A percentile compares a stretch with the other conserved stretches of the same genome.
Evolutionary conservation across 2,797 vertebrate genomes (phyloP).

Genomic region (Xiphophorus birchmanni): DNA sequence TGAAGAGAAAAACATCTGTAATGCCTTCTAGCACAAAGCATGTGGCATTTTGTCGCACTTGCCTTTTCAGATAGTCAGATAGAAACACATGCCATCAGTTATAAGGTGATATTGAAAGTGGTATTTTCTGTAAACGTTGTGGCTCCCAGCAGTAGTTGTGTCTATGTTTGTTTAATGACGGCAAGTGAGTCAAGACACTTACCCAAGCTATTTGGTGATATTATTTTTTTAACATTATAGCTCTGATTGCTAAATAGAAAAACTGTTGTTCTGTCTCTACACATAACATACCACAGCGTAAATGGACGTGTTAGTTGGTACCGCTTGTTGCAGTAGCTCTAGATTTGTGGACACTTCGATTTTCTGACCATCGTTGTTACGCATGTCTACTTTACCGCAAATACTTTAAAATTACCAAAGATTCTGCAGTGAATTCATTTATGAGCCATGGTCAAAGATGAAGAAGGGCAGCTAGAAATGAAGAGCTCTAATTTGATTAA

Average conservation of each 20-base stretch:
- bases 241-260: not conserved
- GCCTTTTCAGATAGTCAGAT: not conserved
- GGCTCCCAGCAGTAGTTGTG: not conserved
- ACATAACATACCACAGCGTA: not conserved
- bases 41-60: constrained; percentile 1
- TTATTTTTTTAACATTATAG: not conserved
- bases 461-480: not conserved
- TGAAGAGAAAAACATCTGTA: not conserved
- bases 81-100: not conserved
- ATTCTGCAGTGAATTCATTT: not conserved
- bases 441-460: not conserved
- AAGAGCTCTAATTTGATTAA: not conserved
- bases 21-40: not conserved
- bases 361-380: not conserved
- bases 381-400: not conserved
- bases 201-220: not conserved
- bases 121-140: not conserved
- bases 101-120: not conserved
- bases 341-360: not conserved
- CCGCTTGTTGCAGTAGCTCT: not conserved
- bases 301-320: not conserved
- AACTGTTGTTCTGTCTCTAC: not conserved
- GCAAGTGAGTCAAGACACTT: not conserved
- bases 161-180: not conserved
- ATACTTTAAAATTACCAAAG: not conserved